These are phyloP conservation scores for Pseudolaguvia tuberculata DNA, from an alignment of 2,113 vertebrate species.

Conservation along the genomic window DNA sequence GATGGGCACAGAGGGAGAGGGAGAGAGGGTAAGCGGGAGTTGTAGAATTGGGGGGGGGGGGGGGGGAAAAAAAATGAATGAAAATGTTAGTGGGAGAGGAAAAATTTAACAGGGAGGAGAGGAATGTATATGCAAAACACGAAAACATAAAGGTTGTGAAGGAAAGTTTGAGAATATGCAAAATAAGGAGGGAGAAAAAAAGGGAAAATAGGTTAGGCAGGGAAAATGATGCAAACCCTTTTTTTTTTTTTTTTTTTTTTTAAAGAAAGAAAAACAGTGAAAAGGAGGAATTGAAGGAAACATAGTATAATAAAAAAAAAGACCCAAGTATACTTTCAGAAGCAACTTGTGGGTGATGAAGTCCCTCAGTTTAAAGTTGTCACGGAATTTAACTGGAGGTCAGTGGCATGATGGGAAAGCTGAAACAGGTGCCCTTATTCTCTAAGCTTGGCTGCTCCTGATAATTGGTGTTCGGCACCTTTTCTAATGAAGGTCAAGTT, in stretches of 20 bases:
- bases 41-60: constrained; percentile 3
- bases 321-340: background rate
- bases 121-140: constrained; percentile 23
- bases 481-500: constrained; percentile 56
- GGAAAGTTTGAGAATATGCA: background rate
- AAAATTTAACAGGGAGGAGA: constrained; percentile 17
- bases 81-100: background rate
- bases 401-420: constrained; percentile 53
- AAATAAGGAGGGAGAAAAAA: background rate
- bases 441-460: constrained; percentile 51
- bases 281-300: background rate
- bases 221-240: too few species aligned
- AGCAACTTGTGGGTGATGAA: background rate
- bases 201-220: background rate
- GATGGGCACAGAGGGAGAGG: constrained; percentile 41
- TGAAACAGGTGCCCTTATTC: constrained; percentile 45
- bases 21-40: constrained; percentile 11
- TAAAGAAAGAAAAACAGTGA: background rate
- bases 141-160: background rate
- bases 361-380: background rate
- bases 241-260: too few species aligned
- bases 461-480: constrained; percentile 56
- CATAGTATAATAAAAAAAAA: background rate
- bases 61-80: background rate
- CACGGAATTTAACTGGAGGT: constrained; percentile 12